A percentile compares a stretch with the other conserved stretches of the same genome.
phyloP scores from a whole-genome alignment of 2,888 invertebrate species.

The Dexiosoma caninum region DNA sequence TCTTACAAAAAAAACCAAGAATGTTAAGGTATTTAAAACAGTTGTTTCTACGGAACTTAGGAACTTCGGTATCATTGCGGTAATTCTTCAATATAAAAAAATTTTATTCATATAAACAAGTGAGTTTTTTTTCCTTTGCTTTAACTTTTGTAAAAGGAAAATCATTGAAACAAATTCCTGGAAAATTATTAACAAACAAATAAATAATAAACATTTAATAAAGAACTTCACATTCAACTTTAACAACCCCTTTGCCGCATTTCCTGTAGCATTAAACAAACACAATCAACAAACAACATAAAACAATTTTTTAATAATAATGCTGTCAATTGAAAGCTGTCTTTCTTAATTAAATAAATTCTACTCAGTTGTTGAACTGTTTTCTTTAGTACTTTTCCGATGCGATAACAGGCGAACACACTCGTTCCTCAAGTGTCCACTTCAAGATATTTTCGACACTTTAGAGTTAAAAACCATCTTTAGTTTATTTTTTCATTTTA shows the following conservation, averaged over 20 bases:
- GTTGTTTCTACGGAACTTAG: too few relatives aligned
- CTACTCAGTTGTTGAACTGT: slow-evolving; percentile 10
- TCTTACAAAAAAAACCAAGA: too few relatives aligned
- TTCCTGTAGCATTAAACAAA: not conserved
- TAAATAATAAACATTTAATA: not conserved
- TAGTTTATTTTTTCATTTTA: not conserved
- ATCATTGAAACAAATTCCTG: not conserved
- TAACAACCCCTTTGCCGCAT: slow-evolving; percentile 12
- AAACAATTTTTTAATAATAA: slow-evolving; percentile 7
- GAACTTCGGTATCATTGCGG: too few relatives aligned
- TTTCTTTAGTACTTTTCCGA: not conserved
- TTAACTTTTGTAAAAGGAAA: not conserved
- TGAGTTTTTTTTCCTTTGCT: too few relatives aligned
- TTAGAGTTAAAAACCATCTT: slow-evolving; percentile 32
- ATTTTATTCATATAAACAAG: too few relatives aligned
- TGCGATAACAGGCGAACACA: slow-evolving; percentile 5
- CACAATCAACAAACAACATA: not conserved
- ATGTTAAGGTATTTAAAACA: too few relatives aligned
- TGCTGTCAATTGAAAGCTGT: slow-evolving; percentile 47
- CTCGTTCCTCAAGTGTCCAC: slow-evolving; percentile 47
- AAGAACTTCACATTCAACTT: not conserved
- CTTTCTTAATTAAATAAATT: slow-evolving; percentile 42
- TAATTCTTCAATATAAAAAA: too few relatives aligned
- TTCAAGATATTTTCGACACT: slow-evolving; percentile 47
- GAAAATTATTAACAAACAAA: not conserved